Base-by-base conservation (phyloP, 1,140 invertebrate species). In the Scaptodrosophila lebanonensis region DNA sequence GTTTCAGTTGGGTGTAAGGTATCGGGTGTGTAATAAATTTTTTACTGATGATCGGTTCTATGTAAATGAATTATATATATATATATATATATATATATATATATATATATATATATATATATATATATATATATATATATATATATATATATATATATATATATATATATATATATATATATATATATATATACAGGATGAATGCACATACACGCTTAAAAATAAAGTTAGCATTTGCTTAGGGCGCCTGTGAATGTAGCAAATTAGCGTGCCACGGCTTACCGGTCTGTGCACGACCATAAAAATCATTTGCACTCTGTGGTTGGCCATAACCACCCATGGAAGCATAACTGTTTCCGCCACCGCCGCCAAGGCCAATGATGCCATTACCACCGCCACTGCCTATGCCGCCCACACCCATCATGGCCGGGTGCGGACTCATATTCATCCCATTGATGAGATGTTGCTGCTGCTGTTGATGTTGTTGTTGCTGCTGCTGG, bases 311-410 rank as follows among this genome's bases (percentile, higher is more conserved):
- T 40, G 53, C 7, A 18, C 44, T 17, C 47, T 68, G 69, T 48
- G 68, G 57, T 52, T 82, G 70, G 7, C 62, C 62, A 22, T 82
- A 82, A 39, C 54, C 63, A 50, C 53, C 68, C 4, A 69, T 25
- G 11, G 61, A 48, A 27, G 61, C 61, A 38, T 60, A 62, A 11
- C 33, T 50, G 25, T 40, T 49, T 29, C 58, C 70, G 43, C 71
- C 68, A 27, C 63, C 72, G 39, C 76, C 64, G 53, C 67, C 76
- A 20, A 73, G 67, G 38, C 83, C 83, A 54, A 83, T 83, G 58
- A 82, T 69, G 53, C 68, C 72, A 52, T 82, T 82, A 57, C 69
- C 69, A 3, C 76, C 77, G 59, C 71, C 76, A 45, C 75, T 75
- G 57, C 69, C 69, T 49, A 73, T 75, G 2, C 75, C 69, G 30